These are phyloP conservation scores for Vannuccia rotundouncinata DNA, from an alignment of 2,888 invertebrate species.

Conservation along the genomic window DNA sequence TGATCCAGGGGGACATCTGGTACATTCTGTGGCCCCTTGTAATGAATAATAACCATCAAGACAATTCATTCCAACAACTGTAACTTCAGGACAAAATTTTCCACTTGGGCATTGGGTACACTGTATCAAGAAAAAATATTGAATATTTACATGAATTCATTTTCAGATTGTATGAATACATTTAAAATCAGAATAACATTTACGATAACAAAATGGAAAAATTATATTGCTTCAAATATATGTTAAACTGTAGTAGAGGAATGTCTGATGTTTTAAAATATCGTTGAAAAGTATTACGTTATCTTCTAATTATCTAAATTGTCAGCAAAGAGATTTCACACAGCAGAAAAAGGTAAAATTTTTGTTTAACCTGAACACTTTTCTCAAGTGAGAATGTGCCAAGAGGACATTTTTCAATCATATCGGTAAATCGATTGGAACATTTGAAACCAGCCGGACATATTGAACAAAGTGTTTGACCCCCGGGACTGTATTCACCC, in stretches of 20 bases:
- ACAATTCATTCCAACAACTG: conserved; percentile 45
- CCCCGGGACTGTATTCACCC: conserved; percentile 42
- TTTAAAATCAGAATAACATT: too few species aligned
- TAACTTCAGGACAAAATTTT: conserved; percentile 8
- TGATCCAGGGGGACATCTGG: conserved; percentile 48
- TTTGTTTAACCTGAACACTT: background rate
- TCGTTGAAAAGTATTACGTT: too few species aligned
- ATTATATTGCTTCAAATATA: too few species aligned
- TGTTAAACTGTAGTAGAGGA: too few species aligned
- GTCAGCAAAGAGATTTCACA: background rate
- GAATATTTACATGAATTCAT: background rate
- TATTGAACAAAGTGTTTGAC: conserved; percentile 44
- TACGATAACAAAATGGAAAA: too few species aligned
- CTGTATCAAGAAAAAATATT: background rate
- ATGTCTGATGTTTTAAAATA: too few species aligned
- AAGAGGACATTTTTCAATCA: conserved; percentile 43
- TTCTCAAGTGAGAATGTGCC: conserved; percentile 47
- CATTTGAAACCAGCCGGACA: conserved; percentile 51
- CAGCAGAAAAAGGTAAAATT: too few species aligned
- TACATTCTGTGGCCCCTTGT: conserved; percentile 46
- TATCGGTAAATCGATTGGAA: conserved; percentile 46
- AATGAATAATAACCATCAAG: conserved; percentile 48
- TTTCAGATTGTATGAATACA: background rate
- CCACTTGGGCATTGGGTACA: conserved; percentile 41
- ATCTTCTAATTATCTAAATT: background rate